Evolutionary conservation across 2,888 invertebrate genomes (phyloP), one percentile per base, ranked within the genome.

Genomic region (Tethea ocularis): DNA sequence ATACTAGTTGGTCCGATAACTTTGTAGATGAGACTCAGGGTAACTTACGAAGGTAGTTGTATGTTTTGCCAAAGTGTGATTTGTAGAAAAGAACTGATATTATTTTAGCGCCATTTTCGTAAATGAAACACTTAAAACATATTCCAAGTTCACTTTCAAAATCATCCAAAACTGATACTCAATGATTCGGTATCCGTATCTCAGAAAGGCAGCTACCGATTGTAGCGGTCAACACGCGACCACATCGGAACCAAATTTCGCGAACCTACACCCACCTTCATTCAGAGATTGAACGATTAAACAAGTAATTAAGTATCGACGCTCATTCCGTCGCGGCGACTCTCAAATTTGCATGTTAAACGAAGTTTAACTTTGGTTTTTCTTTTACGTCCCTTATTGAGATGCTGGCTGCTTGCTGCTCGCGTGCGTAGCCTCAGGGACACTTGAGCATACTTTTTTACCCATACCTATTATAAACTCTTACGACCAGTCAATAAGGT

Each of bases 291-390:
- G 89, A 90, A 86, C 88, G 92, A 93, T 93, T 92, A 92, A 89
- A 84, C 75, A 82, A 88, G 91, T 93, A 93, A 93, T 93, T 93
- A 93, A 93, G 91, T 91, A 93, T 92, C 87, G 87, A 89, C 90
- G 89, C 86, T 89, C 89, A 90, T 91, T 89, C 89, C 89, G 91
- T 93, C 90, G 84, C 81, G 85, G 88, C 77, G 83, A 88, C 88
- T 93, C 85, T 93, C 90, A 93, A 92, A 93, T 93, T 93, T 93
- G 92, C 93, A 93, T 93, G 92, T 93, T 93, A 93, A 93, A 92
- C 93, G 92, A 93, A 92, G 89, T 89, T 89, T 86, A 83, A 80
- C 78, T 84, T 89, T 85, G 79, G 78, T 87, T 89, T 90, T 93
- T 87, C 86, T 91, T 91, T 89, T 89, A 82, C 80, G 82, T 78